phyloP scores from a whole-genome alignment of 1,140 invertebrate species.

The Bombus confusus region DNA sequence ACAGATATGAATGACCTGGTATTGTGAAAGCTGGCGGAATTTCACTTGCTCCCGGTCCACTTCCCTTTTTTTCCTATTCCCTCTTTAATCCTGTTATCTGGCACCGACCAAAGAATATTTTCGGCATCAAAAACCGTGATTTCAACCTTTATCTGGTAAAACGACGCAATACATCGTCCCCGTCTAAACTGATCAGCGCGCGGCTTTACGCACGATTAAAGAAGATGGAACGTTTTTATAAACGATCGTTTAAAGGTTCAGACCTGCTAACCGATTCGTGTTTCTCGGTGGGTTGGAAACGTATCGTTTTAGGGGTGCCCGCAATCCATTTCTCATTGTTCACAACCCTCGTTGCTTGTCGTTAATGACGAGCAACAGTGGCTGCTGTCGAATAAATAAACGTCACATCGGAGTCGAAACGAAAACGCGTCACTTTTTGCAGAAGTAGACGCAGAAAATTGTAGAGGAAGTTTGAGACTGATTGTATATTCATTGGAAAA shows the following conservation, averaged over 20 bases:
- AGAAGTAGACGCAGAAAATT: no score
- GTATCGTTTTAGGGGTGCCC: not conserved
- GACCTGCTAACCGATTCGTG: not conserved
- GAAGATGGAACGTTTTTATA: constrained; percentile 39
- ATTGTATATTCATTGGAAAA: no score
- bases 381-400: not conserved
- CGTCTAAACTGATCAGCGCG: not conserved
- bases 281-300: not conserved
- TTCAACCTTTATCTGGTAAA: constrained; percentile 9
- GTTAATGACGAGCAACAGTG: not conserved
- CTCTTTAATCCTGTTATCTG: constrained; percentile 11
- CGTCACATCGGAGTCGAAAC: not conserved
- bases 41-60: constrained; percentile 35
- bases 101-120: constrained; percentile 41
- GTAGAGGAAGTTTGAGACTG: no score
- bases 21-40: constrained; percentile 47
- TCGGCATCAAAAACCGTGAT: constrained; percentile 40
- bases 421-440: not conserved
- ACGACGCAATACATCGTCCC: constrained; percentile 18
- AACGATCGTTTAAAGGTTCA: constrained; percentile 15
- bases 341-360: not conserved
- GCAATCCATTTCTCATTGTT: not conserved
- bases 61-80: no score
- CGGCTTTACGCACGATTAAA: constrained; percentile 12
- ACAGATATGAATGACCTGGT: constrained; percentile 54